phyloP scores from a whole-genome alignment of 2,113 vertebrate species.

The Gadus chalcogrammus region DNA sequence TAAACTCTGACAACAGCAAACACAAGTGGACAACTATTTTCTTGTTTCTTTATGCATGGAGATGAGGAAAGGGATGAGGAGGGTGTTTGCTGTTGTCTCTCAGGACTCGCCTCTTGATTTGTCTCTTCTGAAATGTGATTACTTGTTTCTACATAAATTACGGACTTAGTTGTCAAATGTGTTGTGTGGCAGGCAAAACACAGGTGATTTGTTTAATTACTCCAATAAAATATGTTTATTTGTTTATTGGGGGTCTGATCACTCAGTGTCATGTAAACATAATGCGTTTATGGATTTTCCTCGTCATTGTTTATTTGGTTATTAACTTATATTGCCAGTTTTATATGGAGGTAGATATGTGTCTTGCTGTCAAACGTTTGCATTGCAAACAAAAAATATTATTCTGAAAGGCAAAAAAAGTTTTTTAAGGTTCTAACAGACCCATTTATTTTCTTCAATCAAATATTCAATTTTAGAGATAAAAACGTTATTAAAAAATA shows the following conservation, averaged over 20 bases:
- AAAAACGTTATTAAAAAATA: too few species aligned
- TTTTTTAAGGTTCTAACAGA: too few species aligned
- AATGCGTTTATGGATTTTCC: too few species aligned
- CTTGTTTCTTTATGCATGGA: conserved; percentile 14
- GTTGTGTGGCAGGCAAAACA: conserved; percentile 6
- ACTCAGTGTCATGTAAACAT: too few species aligned
- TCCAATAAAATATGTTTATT: conserved; percentile 1
- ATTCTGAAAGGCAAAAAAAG: too few species aligned
- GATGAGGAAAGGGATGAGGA: conserved; percentile 1
- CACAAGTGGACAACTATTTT: conserved; percentile 10
- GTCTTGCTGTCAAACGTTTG: too few species aligned
- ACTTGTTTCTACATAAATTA: conserved; percentile 6
- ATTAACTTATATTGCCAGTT: too few species aligned
- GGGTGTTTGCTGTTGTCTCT: not conserved
- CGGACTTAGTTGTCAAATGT: conserved; percentile 5
- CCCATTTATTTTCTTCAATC: too few species aligned
- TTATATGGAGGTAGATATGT: too few species aligned
- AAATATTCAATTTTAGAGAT: too few species aligned
- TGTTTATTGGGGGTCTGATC: conserved; percentile 1
- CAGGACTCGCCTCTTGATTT: not conserved
- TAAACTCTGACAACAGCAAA: conserved; percentile 23
- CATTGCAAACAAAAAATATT: too few species aligned
- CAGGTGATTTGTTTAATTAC: conserved; percentile 20
- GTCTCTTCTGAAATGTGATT: not conserved
- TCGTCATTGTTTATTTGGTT: too few species aligned